These are phyloP conservation scores for Heterodera carotae DNA, from an alignment of 1,140 invertebrate species.

Conservation along the genomic window DNA sequence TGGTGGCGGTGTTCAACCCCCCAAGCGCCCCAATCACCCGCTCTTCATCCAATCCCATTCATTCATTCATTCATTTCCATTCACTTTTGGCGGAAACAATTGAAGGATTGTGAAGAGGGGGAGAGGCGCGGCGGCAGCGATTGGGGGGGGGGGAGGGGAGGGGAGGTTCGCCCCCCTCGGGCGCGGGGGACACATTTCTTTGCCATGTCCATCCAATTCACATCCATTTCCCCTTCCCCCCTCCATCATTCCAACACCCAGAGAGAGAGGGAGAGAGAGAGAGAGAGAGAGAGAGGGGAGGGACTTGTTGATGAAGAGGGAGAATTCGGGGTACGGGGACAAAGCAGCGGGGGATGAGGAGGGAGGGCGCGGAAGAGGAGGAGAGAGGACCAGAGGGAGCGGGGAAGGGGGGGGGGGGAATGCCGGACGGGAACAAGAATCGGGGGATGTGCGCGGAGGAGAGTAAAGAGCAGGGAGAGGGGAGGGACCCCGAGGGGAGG, in stretches of 20 bases:
- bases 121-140: not conserved
- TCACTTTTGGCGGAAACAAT: conserved; percentile 2
- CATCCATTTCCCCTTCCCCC: not conserved
- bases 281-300: too few species aligned
- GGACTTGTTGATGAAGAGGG: too few species aligned
- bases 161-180: not conserved
- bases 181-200: not conserved
- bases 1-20: not conserved
- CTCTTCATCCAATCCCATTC: not conserved
- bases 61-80: not conserved
- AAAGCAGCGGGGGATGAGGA: too few species aligned
- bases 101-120: not conserved
- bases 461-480: too few species aligned
- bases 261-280: too few species aligned
- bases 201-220: not conserved
- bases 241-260: not conserved
- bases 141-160: not conserved
- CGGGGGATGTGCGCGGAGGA: too few species aligned
- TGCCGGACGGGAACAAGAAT: too few species aligned
- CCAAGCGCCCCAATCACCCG: not conserved
- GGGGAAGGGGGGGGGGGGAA: too few species aligned
- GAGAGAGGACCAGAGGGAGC: too few species aligned
- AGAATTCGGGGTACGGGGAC: not conserved
- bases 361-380: too few species aligned
- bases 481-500: too few species aligned